Percentiles rank a stretch among this genome's conserved stretches.
Evolutionary conservation across 2,888 invertebrate genomes (phyloP).

Genomic region (Drosophila pseudotakahashii): DNA sequence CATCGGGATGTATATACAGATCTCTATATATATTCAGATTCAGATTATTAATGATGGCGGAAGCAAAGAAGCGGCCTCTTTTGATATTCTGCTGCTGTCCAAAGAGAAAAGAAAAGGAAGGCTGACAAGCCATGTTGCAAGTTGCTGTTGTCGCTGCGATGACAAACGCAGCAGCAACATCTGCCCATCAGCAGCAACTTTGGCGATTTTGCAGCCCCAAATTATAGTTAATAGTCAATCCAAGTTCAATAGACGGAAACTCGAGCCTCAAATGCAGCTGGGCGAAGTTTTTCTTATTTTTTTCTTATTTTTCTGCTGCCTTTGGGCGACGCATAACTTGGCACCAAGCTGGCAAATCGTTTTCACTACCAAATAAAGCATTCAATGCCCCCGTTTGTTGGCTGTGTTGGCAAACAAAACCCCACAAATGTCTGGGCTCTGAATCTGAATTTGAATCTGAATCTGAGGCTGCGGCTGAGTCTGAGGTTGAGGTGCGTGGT

Average conservation of each 20-base stretch:
- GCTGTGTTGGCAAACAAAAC: slow-evolving; percentile 29
- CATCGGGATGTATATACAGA: no score
- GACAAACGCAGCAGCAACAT: slow-evolving; percentile 76
- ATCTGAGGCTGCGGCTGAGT: slow-evolving; percentile 45
- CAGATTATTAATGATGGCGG: slow-evolving; percentile 76
- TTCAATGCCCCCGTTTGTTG: slow-evolving; percentile 34
- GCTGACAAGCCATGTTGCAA: slow-evolving; percentile 21
- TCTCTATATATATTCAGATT: slow-evolving; percentile 30
- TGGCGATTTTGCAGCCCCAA: slow-evolving; percentile 14
- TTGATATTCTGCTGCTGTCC: slow-evolving; percentile 54
- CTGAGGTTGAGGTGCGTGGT: slow-evolving; percentile 36
- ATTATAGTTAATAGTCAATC: slow-evolving; percentile 35
- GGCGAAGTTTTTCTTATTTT: slow-evolving; percentile 24
- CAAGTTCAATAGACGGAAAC: slow-evolving; percentile 35
- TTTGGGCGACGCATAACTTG: slow-evolving; percentile 74
- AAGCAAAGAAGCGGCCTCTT: slow-evolving; percentile 66
- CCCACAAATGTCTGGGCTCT: slow-evolving; percentile 43
- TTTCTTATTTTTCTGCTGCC: slow-evolving; percentile 23
- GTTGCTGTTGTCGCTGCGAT: no score
- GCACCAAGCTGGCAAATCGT: slow-evolving; percentile 76
- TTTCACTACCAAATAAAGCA: slow-evolving; percentile 74
- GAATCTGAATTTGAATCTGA: slow-evolving; percentile 43
- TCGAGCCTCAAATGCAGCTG: slow-evolving; percentile 29
- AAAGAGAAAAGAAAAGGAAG: background rate
- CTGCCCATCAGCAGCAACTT: slow-evolving; percentile 41